Percentiles rank a stretch among this genome's conserved stretches.
These are phyloP conservation scores for Ptychobarbus kaznakovi DNA, from an alignment of 2,797 vertebrate species.

Conservation along the genomic window DNA sequence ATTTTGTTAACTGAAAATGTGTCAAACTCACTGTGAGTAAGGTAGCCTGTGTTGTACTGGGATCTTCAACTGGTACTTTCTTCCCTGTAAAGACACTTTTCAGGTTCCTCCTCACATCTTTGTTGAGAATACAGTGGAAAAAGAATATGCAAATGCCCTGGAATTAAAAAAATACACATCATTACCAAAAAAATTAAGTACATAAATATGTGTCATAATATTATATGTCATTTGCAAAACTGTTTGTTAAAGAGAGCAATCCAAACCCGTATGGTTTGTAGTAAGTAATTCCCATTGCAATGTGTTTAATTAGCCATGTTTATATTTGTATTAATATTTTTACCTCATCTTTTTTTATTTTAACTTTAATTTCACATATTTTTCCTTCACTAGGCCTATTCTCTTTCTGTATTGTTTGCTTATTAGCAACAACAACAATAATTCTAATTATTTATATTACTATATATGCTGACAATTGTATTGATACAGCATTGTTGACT, in stretches of 20 bases:
- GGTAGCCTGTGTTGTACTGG: conserved; percentile 79
- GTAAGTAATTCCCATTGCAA: neutral
- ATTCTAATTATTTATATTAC: neutral
- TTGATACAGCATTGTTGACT: neutral
- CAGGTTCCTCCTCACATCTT: conserved; percentile 84
- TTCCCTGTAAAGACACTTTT: conserved; percentile 81
- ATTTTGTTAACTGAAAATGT: no score
- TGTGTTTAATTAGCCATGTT: no score
- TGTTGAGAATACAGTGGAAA: conserved; percentile 85
- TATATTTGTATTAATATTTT: neutral
- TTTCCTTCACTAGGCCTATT: neutral
- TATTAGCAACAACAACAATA: neutral
- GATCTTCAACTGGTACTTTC: conserved; percentile 80
- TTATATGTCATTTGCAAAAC: neutral
- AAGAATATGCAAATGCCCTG: conserved; percentile 87
- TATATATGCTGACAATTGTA: neutral
- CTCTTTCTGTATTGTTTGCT: neutral
- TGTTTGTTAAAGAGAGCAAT: neutral
- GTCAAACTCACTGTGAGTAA: conserved; percentile 70
- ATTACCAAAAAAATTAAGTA: neutral
- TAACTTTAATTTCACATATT: neutral
- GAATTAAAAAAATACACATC: conserved; percentile 2
- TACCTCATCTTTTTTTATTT: neutral
- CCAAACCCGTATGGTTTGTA: neutral
- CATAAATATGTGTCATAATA: neutral